phyloP scores from a whole-genome alignment of 1,140 invertebrate genomes.

The Pachyrhynchus sulphureomaculatus region DNA sequence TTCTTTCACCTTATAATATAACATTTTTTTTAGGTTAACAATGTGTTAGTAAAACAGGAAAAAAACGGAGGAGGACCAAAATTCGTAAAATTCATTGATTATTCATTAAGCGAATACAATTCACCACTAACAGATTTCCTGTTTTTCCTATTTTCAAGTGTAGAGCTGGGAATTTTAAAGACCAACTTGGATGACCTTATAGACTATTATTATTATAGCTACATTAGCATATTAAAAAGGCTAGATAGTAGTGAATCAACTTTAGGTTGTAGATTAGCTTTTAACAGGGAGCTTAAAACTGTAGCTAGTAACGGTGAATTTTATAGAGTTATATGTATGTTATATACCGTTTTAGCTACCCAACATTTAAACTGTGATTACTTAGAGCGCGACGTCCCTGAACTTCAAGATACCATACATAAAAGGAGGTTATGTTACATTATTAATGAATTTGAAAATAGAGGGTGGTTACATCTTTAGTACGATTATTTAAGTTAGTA shows the following conservation, averaged over 20 bases:
- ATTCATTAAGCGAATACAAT: constrained; percentile 57
- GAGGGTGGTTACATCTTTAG: constrained; percentile 6
- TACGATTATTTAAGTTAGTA: no score
- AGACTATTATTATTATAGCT: constrained; percentile 54
- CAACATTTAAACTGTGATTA: no score
- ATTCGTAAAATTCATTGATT: constrained; percentile 53
- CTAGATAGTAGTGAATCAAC: not conserved
- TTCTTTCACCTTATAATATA: no score
- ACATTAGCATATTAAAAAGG: constrained; percentile 31
- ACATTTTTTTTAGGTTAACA: constrained; percentile 8
- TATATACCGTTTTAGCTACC: not conserved
- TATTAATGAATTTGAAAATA: not conserved
- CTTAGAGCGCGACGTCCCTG: no score
- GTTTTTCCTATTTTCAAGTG: constrained; percentile 58
- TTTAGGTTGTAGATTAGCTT: not conserved
- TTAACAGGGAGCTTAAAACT: not conserved
- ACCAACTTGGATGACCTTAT: constrained; percentile 52
- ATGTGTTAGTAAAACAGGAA: no score
- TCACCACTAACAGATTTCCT: constrained; percentile 57
- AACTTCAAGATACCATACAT: not conserved
- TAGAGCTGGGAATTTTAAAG: constrained; percentile 47
- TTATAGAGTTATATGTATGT: not conserved
- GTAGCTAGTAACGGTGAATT: not conserved
- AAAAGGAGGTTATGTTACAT: constrained; percentile 1
- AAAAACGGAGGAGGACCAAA: not conserved